A percentile compares a stretch with the other conserved stretches of the same genome.
These are phyloP conservation scores for Hippocampus comes DNA, from an alignment of 2,113 vertebrate genomes.

Conservation along the genomic window DNA sequence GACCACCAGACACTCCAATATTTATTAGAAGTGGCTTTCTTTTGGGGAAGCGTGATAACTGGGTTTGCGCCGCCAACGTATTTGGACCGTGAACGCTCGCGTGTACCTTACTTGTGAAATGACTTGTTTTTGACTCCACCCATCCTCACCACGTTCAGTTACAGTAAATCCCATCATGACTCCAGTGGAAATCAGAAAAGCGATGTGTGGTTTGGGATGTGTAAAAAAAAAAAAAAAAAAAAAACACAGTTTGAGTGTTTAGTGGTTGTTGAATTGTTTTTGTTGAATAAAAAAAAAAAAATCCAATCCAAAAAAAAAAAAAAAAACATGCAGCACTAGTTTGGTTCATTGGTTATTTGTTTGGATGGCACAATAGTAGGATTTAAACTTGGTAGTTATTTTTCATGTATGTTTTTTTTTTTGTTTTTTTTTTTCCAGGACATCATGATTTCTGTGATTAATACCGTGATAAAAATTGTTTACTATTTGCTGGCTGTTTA, in stretches of 20 bases:
- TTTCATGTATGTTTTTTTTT: background rate
- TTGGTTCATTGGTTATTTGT: background rate
- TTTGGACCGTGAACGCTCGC: conserved; percentile 31
- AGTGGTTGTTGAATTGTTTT: too few relatives aligned
- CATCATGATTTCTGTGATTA: background rate
- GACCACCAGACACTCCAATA: conserved; percentile 45
- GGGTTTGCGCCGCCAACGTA: conserved; percentile 20
- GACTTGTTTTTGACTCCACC: conserved; percentile 27
- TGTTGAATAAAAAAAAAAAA: too few relatives aligned
- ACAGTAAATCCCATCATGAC: conserved; percentile 1
- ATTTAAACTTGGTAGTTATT: background rate
- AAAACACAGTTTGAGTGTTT: too few relatives aligned
- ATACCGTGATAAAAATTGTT: background rate
- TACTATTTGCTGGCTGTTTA: background rate
- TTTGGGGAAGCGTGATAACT: conserved; percentile 41
- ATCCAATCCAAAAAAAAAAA: background rate
- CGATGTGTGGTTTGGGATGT: too few relatives aligned
- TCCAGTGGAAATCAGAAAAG: conserved; percentile 17
- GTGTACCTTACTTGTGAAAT: conserved; percentile 15
- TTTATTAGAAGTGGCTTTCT: conserved; percentile 60
- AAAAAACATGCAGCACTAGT: background rate
- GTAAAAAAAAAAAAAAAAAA: too few relatives aligned
- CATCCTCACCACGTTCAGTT: conserved; percentile 7
- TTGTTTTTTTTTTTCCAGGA: background rate
- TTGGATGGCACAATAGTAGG: background rate